Conservation (phyloP, 2,797 vertebrate species). For the Diplodus puntazzo region DNA sequence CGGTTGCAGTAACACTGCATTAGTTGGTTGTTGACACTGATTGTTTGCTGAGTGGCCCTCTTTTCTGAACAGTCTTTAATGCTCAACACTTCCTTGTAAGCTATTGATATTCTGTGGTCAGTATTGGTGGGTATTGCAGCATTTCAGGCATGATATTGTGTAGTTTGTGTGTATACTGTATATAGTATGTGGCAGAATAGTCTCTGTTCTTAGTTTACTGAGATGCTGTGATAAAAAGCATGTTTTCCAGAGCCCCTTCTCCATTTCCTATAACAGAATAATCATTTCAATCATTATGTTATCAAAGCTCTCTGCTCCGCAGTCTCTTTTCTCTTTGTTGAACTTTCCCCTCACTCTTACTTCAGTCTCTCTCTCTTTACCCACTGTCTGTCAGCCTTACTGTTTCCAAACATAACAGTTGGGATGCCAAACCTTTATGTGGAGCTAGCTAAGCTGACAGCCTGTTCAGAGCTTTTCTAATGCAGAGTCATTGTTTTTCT, state of each 20-base stretch:
- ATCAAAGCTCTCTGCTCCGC: constrained; percentile 17
- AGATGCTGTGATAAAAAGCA: neutral
- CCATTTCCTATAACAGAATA: neutral
- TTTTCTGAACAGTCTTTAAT: constrained; percentile 19
- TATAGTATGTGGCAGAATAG: neutral
- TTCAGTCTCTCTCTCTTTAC: neutral
- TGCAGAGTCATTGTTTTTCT: constrained; percentile 4
- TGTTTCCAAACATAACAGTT: constrained; percentile 28
- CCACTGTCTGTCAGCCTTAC: constrained; percentile 1
- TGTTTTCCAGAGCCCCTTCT: neutral
- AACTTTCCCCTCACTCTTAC: neutral
- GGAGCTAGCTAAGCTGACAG: constrained; percentile 10
- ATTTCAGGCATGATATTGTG: neutral
- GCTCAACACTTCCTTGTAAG: constrained; percentile 14
- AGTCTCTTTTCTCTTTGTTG: neutral
- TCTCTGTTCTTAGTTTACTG: neutral
- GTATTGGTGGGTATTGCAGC: neutral
- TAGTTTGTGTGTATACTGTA: neutral
- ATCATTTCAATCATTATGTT: constrained; percentile 29
- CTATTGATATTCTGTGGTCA: constrained; percentile 1
- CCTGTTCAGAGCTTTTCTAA: neutral
- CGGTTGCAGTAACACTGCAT: constrained; percentile 33
- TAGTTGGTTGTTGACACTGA: constrained; percentile 26
- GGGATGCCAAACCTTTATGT: constrained; percentile 20
- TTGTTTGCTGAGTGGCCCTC: constrained; percentile 29